These are phyloP conservation scores for Drosophila multiciliata DNA, from an alignment of 2,888 invertebrate species.

Conservation along the genomic window DNA sequence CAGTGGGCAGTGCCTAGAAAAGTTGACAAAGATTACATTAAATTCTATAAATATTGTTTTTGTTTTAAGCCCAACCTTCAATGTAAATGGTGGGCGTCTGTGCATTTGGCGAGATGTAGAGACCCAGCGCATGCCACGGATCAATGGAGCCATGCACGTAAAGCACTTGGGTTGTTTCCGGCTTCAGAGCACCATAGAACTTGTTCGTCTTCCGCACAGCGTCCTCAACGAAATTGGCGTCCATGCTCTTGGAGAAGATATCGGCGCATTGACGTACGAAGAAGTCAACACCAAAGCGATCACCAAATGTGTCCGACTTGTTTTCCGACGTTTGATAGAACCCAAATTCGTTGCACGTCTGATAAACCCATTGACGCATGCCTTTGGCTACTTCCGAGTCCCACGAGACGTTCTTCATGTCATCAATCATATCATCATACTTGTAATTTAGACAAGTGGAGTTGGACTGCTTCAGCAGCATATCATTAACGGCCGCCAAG, in stretches of 20 bases:
- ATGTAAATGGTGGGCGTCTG: constrained; percentile 90
- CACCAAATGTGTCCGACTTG: constrained; percentile 88
- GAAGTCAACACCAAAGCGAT: constrained; percentile 90
- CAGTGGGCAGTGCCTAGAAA: constrained; percentile 95
- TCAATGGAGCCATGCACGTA: constrained; percentile 96
- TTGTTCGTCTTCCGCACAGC: constrained; percentile 90
- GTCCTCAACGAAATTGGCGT: constrained; percentile 87
- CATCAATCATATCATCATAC: constrained; percentile 90
- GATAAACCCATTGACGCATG: constrained; percentile 95
- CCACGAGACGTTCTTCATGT: constrained; percentile 89
- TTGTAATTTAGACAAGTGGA: constrained; percentile 93
- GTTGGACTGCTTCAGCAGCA: constrained; percentile 88
- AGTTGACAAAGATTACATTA: neutral
- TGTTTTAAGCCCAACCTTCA: constrained; percentile 86
- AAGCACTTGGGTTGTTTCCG: constrained; percentile 90
- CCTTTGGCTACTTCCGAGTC: constrained; percentile 88
- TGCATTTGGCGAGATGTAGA: constrained; percentile 86
- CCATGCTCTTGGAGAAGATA: constrained; percentile 91
- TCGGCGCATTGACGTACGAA: constrained; percentile 93
- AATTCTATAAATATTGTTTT: neutral
- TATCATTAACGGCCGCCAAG: constrained; percentile 90
- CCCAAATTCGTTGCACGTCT: constrained; percentile 98
- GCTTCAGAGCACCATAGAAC: constrained; percentile 91
- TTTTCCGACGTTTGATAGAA: constrained; percentile 94
- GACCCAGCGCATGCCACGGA: constrained; percentile 94